phyloP scores from a whole-genome alignment of 1,140 invertebrate species.

The Orchestia grillus region DNA sequence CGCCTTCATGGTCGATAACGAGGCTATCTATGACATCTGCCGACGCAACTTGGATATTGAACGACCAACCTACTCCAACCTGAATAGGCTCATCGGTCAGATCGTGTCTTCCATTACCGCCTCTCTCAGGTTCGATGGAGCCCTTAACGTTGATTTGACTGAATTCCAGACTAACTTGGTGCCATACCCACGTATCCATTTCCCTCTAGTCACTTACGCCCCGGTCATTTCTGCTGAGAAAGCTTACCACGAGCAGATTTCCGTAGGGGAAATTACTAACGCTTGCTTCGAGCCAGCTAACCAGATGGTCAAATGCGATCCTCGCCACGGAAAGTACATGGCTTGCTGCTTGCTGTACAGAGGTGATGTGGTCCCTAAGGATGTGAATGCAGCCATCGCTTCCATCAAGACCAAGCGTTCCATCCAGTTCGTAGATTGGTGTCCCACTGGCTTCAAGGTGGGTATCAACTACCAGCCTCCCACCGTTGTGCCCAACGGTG shows the following conservation, averaged over 20 bases:
- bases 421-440: conserved; percentile 93
- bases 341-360: conserved; percentile 86
- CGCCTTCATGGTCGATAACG: conserved; percentile 90
- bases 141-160: conserved; percentile 88
- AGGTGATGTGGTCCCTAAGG: conserved; percentile 83
- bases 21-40: conserved; percentile 94
- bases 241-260: conserved; percentile 87
- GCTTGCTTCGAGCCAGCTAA: conserved; percentile 91
- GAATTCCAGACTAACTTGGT: conserved; percentile 93
- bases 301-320: conserved; percentile 95
- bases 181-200: conserved; percentile 87
- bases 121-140: conserved; percentile 90
- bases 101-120: conserved; percentile 90
- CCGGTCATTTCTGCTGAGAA: conserved; percentile 88
- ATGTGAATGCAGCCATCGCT: conserved; percentile 87
- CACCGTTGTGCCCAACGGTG: conserved; percentile 78
- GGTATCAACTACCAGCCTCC: conserved; percentile 73
- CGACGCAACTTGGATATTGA: conserved; percentile 89
- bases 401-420: conserved; percentile 87
- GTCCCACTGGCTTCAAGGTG: conserved; percentile 86
- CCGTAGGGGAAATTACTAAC: conserved; percentile 89
- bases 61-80: conserved; percentile 84
- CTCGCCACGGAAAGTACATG: conserved; percentile 91
- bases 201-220: conserved; percentile 86
- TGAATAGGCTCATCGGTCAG: conserved; percentile 86